Base-by-base conservation (phyloP, 2,888 invertebrate species). In the Clivina fossor region DNA sequence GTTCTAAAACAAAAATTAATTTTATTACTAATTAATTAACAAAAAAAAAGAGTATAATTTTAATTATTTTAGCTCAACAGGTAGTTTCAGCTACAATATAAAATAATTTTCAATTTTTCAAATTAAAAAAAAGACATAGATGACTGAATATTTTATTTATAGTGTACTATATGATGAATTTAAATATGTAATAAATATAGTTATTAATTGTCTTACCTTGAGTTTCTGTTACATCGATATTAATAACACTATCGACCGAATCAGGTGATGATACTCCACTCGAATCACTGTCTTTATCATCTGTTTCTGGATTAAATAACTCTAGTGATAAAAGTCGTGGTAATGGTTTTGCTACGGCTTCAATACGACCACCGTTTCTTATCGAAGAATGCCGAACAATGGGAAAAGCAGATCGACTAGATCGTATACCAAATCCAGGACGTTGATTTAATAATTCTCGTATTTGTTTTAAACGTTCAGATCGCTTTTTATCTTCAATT, bases 221-320 rank as follows among this genome's bases (percentile, higher is more conserved):
- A 37, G 26, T 54, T 62, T 50, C 44, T 26, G 58, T 15, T 19
- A 53, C 58, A 56, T 61, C 59, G 16, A 89, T 88, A 66, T 87
- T 89, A 62, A 91, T 90, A 1, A 92, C 91, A 67, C 90, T 90
- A 64, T 90, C 90, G 1, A 88, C 84, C 2, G 91, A 91, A 69
- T 91, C 91, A 2, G 92, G 91, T 0, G 92, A 91, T 0, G 91
- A 91, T 8, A 90, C 88, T 2, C 88, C 88, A 66, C 90, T 90
- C 0, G 90, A 91, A 69, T 93, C 93, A 66, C 91, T 92, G 69
- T 93, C 93, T 71, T 91, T 80, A 66, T 93, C 93, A 68, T 93
- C 93, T 4, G 88, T 90, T 67, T 91, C 93, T 1, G 93, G 93
- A 74, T 93, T 93, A 68, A 91, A 93, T 2, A 93, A 76, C 68